A percentile compares a stretch with the other conserved stretches of the same genome.
These are phyloP conservation scores for Euproctis similis DNA, from an alignment of 2,888 invertebrate species.

Conservation along the genomic window DNA sequence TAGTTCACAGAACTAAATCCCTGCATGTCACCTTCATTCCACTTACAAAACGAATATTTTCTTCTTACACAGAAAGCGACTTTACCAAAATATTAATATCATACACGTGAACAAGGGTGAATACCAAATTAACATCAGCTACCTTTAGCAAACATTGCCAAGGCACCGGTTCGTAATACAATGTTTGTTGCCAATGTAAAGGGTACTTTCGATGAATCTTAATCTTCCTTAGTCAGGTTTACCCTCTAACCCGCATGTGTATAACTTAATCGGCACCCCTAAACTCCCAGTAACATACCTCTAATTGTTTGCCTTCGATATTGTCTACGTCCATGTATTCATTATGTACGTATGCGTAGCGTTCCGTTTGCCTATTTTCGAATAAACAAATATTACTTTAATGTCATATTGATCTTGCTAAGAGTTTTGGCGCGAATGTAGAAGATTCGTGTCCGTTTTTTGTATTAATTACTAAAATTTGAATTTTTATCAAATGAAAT, in stretches of 20 bases:
- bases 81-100: conserved; percentile 66
- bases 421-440: too few species aligned
- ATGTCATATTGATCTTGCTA: too few species aligned
- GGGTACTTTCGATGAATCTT: conserved; percentile 71
- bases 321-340: conserved; percentile 65
- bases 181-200: conserved; percentile 71
- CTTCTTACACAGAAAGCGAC: conserved; percentile 21
- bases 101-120: conserved; percentile 55
- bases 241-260: conserved; percentile 71
- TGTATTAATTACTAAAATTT: too few species aligned
- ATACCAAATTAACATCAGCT: conserved; percentile 73
- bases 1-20: conserved; percentile 43
- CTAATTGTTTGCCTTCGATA: conserved; percentile 74
- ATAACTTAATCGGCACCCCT: conserved; percentile 71
- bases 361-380: conserved; percentile 11
- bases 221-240: conserved; percentile 71
- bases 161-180: conserved; percentile 68
- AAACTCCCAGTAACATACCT: conserved; percentile 55
- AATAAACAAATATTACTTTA: too few species aligned
- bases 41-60: conserved; percentile 43
- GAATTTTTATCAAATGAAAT: too few species aligned
- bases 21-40: conserved; percentile 25
- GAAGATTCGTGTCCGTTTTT: too few species aligned
- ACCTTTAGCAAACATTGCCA: conserved; percentile 68
- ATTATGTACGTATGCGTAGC: too few species aligned